Conservation (phyloP, 2,113 vertebrate genomes). For the Lota lota region DNA sequence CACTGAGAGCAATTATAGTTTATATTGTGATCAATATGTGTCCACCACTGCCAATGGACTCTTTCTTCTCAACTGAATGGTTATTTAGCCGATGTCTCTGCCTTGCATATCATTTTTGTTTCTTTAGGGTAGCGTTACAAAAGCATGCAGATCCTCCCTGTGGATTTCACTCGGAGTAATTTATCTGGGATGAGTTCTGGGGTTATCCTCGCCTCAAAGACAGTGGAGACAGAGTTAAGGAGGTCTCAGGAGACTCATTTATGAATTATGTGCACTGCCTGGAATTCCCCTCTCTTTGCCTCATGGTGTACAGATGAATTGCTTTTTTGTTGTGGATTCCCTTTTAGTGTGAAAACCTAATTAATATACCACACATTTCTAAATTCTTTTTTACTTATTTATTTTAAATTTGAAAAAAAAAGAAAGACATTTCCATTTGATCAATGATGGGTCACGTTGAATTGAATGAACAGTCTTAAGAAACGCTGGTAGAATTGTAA, state of each 20-base stretch:
- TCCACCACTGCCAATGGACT: no score
- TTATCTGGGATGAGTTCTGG: constrained; percentile 34
- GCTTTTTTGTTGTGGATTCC: constrained; percentile 37
- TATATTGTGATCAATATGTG: no score
- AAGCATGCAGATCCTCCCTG: constrained; percentile 13
- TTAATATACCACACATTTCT: constrained; percentile 41
- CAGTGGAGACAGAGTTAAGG: constrained; percentile 53
- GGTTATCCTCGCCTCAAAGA: constrained; percentile 51
- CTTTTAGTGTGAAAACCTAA: constrained; percentile 28
- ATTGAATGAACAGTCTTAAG: constrained; percentile 4
- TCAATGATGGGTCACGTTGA: not conserved
- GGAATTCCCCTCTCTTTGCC: constrained; percentile 36
- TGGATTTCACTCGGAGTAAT: constrained; percentile 48
- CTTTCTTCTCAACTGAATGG: no score
- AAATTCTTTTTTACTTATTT: not conserved
- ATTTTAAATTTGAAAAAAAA: constrained; percentile 13
- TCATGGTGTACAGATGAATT: constrained; percentile 12
- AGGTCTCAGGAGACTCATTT: constrained; percentile 69
- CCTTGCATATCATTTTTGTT: not conserved
- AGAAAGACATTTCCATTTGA: not conserved
- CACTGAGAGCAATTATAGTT: constrained; percentile 35
- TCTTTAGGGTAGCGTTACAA: not conserved
- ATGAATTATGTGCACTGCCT: constrained; percentile 54
- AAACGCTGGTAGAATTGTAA: not conserved
- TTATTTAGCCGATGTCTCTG: no score